Conservation (phyloP, 2,113 vertebrate genomes). For the Gracilinanus agilis region DNA sequence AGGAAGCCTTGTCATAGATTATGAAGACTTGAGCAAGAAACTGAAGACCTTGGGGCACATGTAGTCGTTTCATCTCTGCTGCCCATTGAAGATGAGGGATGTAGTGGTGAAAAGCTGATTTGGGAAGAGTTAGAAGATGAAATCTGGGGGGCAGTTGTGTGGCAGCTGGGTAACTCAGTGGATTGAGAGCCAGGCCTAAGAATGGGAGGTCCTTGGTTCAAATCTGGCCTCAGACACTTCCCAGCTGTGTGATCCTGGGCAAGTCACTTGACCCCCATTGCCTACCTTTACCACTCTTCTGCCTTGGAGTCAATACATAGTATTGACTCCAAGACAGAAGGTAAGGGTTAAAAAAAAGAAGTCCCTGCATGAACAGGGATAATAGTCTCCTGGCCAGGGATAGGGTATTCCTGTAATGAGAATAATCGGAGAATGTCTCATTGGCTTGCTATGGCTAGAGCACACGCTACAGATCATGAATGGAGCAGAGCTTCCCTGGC, state of each 20-base stretch:
- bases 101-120: background rate
- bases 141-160: background rate
- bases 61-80: background rate
- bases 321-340: too few relatives aligned
- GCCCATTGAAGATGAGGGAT: background rate
- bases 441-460: background rate
- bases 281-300: too few relatives aligned
- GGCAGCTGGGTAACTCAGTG: too few relatives aligned
- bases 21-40: background rate
- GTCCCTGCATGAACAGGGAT: background rate
- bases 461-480: background rate
- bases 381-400: background rate
- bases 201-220: too few relatives aligned
- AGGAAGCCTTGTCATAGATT: background rate
- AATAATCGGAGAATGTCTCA: background rate
- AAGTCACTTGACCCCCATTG: too few relatives aligned
- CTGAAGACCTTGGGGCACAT: background rate
- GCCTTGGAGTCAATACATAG: too few relatives aligned
- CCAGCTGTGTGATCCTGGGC: too few relatives aligned
- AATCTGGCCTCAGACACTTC: too few relatives aligned
- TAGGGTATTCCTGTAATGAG: background rate
- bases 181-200: too few relatives aligned
- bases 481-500: background rate
- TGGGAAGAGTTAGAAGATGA: background rate
- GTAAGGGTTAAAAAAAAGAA: too few relatives aligned